Evolutionary conservation across 2,888 invertebrate species (phyloP).

Genomic region (Tenthredo notha): DNA sequence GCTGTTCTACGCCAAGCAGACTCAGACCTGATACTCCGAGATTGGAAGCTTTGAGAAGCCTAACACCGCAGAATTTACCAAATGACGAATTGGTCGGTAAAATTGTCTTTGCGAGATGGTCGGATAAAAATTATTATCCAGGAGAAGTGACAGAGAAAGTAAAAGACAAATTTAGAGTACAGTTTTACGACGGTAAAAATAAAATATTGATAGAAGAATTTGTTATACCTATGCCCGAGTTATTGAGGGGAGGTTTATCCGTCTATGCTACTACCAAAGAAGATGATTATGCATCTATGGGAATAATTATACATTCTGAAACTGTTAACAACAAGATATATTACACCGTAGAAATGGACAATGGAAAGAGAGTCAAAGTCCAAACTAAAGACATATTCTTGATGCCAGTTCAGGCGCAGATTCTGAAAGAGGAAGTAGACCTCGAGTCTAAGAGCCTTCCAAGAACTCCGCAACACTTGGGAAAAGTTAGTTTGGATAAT

Average conservation of each 20-base stretch:
- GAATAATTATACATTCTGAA: conserved; percentile 65
- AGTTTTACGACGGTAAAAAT: conserved; percentile 83
- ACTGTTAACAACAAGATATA: conserved; percentile 59
- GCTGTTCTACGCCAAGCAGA: neutral
- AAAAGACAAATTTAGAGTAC: conserved; percentile 83
- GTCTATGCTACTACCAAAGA: conserved; percentile 68
- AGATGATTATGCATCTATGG: conserved; percentile 68
- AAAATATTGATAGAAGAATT: conserved; percentile 83
- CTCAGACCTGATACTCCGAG: neutral
- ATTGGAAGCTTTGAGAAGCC: conserved; percentile 44
- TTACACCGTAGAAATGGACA: conserved; percentile 71
- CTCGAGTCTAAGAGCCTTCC: conserved; percentile 62
- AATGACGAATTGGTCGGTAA: conserved; percentile 69
- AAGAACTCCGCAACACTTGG: conserved; percentile 66
- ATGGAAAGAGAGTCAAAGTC: conserved; percentile 66
- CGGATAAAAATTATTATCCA: conserved; percentile 85
- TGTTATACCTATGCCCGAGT: conserved; percentile 77
- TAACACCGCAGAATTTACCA: conserved; percentile 51
- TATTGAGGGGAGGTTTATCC: conserved; percentile 67
- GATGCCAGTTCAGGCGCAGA: conserved; percentile 71
- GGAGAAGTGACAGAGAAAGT: conserved; percentile 82
- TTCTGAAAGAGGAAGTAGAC: conserved; percentile 67
- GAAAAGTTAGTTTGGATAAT: conserved; percentile 71
- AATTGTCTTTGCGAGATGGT: conserved; percentile 84
- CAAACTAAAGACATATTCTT: conserved; percentile 70